Evolutionary conservation across 2,888 invertebrate species (phyloP).

Genomic region (Stratiomys singularior): DNA sequence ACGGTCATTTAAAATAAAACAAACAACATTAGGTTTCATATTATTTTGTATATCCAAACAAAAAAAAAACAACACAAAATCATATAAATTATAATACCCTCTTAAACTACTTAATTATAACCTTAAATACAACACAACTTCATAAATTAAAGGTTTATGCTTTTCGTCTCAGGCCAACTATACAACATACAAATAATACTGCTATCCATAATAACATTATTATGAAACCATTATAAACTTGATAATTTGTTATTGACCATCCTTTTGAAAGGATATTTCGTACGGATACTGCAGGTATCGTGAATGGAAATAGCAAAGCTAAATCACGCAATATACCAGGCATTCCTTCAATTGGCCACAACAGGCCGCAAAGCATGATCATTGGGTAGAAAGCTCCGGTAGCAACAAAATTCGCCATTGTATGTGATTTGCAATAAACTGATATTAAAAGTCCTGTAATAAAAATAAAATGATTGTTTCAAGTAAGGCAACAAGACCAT

Average conservation of each 20-base stretch:
- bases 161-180: slow-evolving; percentile 67
- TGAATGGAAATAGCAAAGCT: slow-evolving; percentile 79
- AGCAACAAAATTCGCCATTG: slow-evolving; percentile 83
- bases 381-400: slow-evolving; percentile 92
- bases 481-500: background rate
- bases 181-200: slow-evolving; percentile 69
- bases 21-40: background rate
- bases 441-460: slow-evolving; percentile 82
- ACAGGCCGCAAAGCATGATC: slow-evolving; percentile 80
- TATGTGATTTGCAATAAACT: slow-evolving; percentile 80
- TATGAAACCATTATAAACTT: slow-evolving; percentile 80
- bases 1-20: background rate
- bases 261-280: slow-evolving; percentile 82
- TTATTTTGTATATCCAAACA: slow-evolving; percentile 16
- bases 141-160: slow-evolving; percentile 57
- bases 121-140: background rate
- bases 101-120: slow-evolving; percentile 13
- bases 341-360: slow-evolving; percentile 79
- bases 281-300: slow-evolving; percentile 79
- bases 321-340: slow-evolving; percentile 70
- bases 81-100: slow-evolving; percentile 42
- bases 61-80: slow-evolving; percentile 37
- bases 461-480: background rate
- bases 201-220: slow-evolving; percentile 74
- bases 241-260: slow-evolving; percentile 72